A percentile compares a stretch with the other conserved stretches of the same genome.
Evolutionary conservation across 2,113 vertebrate genomes (phyloP).

Genomic region (Micromys minutus): DNA sequence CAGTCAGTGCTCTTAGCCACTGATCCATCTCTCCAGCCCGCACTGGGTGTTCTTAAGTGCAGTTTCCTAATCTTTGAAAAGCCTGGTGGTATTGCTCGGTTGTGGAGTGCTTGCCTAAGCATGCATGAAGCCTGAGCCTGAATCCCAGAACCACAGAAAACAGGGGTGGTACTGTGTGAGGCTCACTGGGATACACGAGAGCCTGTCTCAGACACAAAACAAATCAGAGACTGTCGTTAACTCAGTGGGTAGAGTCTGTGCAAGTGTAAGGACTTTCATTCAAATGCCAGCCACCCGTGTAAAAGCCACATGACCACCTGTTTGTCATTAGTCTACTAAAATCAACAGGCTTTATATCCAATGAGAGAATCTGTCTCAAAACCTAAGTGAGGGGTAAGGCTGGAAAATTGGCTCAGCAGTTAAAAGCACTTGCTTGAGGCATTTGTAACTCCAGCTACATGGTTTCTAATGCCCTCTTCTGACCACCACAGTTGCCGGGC

Average conservation of each 20-base stretch:
- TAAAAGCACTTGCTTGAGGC: neutral
- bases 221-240: neutral
- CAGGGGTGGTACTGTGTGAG: neutral
- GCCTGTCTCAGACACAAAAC: neutral
- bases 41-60: neutral
- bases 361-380: neutral
- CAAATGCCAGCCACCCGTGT: neutral
- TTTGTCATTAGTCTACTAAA: neutral
- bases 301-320: neutral
- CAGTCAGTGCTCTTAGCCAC: too few species aligned
- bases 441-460: neutral
- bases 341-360: neutral
- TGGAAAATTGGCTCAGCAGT: neutral
- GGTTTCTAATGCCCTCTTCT: neutral
- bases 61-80: neutral
- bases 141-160: neutral
- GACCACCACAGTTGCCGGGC: neutral
- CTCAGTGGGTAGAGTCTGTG: neutral
- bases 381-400: neutral
- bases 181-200: neutral
- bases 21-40: too few species aligned
- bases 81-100: neutral
- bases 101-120: neutral
- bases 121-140: neutral
- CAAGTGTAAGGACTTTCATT: neutral